Evolutionary conservation across 2,113 vertebrate species (phyloP).

Genomic region (Smithornis capensis): DNA sequence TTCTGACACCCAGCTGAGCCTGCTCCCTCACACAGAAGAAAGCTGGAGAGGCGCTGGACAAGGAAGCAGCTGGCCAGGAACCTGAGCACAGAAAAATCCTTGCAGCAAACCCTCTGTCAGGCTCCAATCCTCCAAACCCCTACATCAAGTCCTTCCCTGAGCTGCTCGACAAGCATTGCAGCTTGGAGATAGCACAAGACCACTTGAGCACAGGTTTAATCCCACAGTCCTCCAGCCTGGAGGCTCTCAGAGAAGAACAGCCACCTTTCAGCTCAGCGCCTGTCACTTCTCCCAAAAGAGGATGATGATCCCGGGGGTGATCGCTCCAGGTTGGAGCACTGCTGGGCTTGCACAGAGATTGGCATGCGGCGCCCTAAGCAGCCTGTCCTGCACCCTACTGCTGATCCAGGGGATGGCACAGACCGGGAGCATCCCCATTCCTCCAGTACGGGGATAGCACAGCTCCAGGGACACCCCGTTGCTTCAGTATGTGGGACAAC

Average conservation of each 20-base stretch:
- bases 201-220: background rate
- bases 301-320: background rate
- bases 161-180: background rate
- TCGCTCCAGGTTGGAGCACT: background rate
- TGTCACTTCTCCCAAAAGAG: background rate
- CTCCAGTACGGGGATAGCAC: background rate
- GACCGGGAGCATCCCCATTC: background rate
- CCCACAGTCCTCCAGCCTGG: background rate
- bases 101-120: background rate
- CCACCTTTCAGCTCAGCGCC: rapidly evolving
- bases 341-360: background rate
- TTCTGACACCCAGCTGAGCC: background rate
- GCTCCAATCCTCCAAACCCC: background rate
- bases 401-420: background rate
- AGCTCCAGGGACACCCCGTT: background rate
- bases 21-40: background rate
- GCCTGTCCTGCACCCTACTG: background rate
- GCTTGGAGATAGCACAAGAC: background rate
- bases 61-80: background rate
- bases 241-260: background rate
- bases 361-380: background rate
- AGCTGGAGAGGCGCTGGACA: background rate
- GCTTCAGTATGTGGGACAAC: background rate
- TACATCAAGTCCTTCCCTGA: background rate
- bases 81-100: background rate